Evolutionary conservation across 2,888 invertebrate species (phyloP), one percentile per base, ranked within the genome.

Genomic region (Elgonia sp.): DNA sequence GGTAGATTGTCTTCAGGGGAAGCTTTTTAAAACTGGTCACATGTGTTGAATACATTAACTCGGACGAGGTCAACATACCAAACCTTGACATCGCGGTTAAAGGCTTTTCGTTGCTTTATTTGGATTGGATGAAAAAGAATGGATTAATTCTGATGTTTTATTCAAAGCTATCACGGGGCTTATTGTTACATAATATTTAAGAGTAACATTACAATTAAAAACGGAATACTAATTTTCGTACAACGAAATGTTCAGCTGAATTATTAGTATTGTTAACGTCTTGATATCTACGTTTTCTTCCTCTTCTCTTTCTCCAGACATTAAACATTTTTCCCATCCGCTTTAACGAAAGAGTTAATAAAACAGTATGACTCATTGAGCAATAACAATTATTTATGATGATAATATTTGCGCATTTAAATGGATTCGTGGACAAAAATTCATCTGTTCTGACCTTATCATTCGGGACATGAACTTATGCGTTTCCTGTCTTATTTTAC

Each of bases 11-110:
- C 70, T 70, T 75, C 80, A 18, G 37, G 65, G 79, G 46, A 46
- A 46, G 73, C 75, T 80, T 84, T 80, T 87, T 75, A 21, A 84
- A 84, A 87, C 83, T 87, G 84, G 84, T 84, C 69, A 84, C 84
- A 76, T 63, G 84, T 76, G 73, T 80, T 69, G 87, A 87, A 87
- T 87, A 84, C 62, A 84, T 87, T 87, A 87, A 29, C 53, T 42
- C 20, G 12, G 16, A 8, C 72, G 80, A 84, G 84, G 84, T 87
- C 80, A 75, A 53, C 84, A 80, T 76, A 80, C 84, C 69, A 50
- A 84, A 50, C 72, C 82, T 72, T 86, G 82, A 77, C 77, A 77
- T 20, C 70, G 69, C 46, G 57, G 62, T 40, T 62, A 60, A n/a
- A 80, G 75, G 20, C 73, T 80, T 72, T 72, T 84, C 53, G 9